Percentiles rank a stretch among this genome's conserved stretches.
phyloP scores from a whole-genome alignment of 2,797 vertebrate species.

The Avahi laniger region DNA sequence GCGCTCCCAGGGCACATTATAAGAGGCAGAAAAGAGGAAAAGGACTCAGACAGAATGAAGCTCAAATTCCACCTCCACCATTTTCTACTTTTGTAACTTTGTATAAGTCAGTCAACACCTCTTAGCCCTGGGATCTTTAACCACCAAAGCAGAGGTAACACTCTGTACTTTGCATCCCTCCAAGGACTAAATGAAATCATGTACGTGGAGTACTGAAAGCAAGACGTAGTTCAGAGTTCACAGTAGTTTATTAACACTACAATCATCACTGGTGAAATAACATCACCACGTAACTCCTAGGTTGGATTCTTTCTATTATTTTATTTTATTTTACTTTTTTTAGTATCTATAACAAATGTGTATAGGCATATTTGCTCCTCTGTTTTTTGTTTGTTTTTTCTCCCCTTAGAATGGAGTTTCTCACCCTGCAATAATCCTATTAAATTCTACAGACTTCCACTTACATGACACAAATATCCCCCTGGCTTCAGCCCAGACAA shows the following conservation, averaged over 20 bases:
- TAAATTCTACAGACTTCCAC: slow-evolving; percentile 52
- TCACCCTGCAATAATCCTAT: slow-evolving; percentile 56
- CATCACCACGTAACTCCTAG: background rate
- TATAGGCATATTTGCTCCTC: background rate
- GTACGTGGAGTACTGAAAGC: background rate
- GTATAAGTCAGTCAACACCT: background rate
- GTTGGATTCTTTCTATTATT: background rate
- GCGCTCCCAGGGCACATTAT: background rate
- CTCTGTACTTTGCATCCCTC: background rate
- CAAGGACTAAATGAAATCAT: background rate
- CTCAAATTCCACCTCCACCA: background rate
- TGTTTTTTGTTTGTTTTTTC: background rate
- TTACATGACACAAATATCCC: slow-evolving; percentile 60
- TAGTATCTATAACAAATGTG: background rate
- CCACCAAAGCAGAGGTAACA: background rate
- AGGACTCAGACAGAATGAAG: background rate
- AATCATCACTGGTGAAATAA: background rate
- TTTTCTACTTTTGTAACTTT: background rate
- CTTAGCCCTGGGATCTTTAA: background rate
- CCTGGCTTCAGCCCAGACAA: slow-evolving; percentile 59
- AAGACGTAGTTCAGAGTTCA: background rate
- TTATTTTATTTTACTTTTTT: background rate
- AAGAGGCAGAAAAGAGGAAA: background rate
- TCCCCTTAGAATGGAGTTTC: background rate
- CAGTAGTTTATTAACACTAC: background rate